phyloP scores from a whole-genome alignment of 2,113 vertebrate genomes.

The Lagopus muta region DNA sequence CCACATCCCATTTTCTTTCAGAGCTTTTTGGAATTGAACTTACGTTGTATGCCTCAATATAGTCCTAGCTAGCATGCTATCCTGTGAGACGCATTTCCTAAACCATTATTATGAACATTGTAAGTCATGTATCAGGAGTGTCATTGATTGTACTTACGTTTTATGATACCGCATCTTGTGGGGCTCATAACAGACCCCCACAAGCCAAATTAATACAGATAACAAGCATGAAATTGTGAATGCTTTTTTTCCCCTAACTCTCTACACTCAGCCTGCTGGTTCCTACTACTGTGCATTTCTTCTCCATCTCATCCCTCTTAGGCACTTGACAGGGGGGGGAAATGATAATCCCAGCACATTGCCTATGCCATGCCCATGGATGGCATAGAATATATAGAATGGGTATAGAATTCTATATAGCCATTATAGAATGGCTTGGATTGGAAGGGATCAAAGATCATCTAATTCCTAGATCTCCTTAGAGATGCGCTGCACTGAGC shows the following conservation, averaged over 20 bases:
- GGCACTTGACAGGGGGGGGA: too few species aligned
- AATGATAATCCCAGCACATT: fast-evolving
- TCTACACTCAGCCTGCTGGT: not conserved
- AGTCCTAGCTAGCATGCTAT: not conserved
- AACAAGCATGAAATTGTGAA: not conserved
- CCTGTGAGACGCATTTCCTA: not conserved
- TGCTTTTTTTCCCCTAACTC: not conserved
- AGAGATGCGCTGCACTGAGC: not conserved
- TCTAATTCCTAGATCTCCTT: too few species aligned
- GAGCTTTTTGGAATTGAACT: not conserved
- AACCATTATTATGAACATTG: not conserved
- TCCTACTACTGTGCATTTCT: not conserved
- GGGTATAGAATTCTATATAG: too few species aligned
- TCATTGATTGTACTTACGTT: not conserved
- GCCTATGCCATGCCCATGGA: not conserved
- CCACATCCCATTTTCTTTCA: not conserved
- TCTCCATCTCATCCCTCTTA: not conserved
- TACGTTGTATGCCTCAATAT: not conserved
- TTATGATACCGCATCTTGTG: not conserved
- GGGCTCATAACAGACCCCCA: not conserved
- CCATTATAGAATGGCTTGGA: too few species aligned
- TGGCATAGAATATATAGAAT: too few species aligned
- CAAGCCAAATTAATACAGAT: not conserved
- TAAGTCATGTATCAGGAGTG: not conserved
- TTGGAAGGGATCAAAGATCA: too few species aligned